A percentile compares a stretch with the other conserved stretches of the same genome.
phyloP scores from a whole-genome alignment of 1,140 invertebrate genomes.

The Amyelois transitella region DNA sequence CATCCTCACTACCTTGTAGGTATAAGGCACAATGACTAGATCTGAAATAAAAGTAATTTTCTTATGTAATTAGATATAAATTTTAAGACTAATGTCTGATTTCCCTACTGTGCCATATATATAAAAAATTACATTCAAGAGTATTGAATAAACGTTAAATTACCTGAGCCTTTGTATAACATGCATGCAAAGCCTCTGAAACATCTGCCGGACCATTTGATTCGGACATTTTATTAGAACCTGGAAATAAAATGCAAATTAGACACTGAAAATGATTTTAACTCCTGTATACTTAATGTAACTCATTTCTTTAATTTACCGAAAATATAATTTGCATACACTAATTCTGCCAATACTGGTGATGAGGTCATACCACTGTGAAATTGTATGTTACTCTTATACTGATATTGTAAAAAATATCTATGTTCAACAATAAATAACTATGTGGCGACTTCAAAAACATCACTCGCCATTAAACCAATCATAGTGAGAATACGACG shows the following conservation, averaged over 20 bases:
- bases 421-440: no score
- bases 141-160: not conserved
- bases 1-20: constrained; percentile 81
- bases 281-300: no score
- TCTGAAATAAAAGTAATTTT: constrained; percentile 69
- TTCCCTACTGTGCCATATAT: not conserved
- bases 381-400: no score
- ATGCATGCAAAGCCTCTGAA: constrained; percentile 93
- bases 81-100: not conserved
- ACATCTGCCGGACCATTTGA: constrained; percentile 96
- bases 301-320: no score
- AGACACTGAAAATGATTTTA: not conserved
- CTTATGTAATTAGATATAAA: not conserved
- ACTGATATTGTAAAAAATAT: no score
- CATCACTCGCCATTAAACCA: no score
- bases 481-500: no score
- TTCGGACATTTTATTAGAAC: constrained; percentile 96
- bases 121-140: not conserved
- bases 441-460: no score
- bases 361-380: no score
- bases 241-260: constrained; percentile 38
- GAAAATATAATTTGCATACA: no score
- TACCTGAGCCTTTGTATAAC: constrained; percentile 91
- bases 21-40: constrained; percentile 83
- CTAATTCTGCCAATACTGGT: no score